A percentile compares a stretch with the other conserved stretches of the same genome.
Evolutionary conservation across 2,888 invertebrate species (phyloP).

Genomic region (Pantelozetes paolii): DNA sequence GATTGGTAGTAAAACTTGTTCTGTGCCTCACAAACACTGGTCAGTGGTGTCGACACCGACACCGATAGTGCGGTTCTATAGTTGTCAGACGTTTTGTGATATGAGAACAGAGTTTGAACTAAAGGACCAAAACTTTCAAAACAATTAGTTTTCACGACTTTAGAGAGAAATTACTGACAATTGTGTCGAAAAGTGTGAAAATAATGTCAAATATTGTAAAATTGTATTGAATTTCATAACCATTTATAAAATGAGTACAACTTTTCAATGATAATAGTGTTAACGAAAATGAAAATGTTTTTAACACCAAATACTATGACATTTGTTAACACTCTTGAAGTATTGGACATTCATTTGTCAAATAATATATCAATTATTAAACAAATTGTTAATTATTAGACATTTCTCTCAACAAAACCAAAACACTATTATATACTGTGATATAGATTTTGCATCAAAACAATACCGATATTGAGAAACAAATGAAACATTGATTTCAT

Average conservation of each 20-base stretch:
- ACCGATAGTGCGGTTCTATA: background rate
- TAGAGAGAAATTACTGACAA: too few relatives aligned
- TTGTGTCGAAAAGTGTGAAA: too few relatives aligned
- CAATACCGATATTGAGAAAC: background rate
- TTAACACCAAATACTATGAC: background rate
- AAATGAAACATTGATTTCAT: too few relatives aligned
- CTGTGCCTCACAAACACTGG: conserved; percentile 18
- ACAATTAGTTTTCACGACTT: too few relatives aligned
- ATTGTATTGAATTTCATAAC: too few relatives aligned
- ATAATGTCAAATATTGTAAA: too few relatives aligned
- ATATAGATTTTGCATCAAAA: conserved; percentile 12
- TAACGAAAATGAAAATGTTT: too few relatives aligned
- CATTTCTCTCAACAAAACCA: background rate
- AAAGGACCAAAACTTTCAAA: too few relatives aligned
- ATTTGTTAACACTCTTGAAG: background rate
- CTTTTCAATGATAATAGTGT: too few relatives aligned
- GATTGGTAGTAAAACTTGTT: background rate
- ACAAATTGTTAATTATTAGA: background rate
- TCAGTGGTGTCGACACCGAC: background rate
- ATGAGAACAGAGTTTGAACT: too few relatives aligned
- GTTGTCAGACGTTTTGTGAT: too few relatives aligned
- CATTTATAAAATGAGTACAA: too few relatives aligned
- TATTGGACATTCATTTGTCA: background rate
- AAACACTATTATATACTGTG: conserved; percentile 14
- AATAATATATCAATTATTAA: background rate